A percentile compares a stretch with the other conserved stretches of the same genome.
Conservation (phyloP, 1,140 invertebrate species). For the Eciton burchellii region DNA sequence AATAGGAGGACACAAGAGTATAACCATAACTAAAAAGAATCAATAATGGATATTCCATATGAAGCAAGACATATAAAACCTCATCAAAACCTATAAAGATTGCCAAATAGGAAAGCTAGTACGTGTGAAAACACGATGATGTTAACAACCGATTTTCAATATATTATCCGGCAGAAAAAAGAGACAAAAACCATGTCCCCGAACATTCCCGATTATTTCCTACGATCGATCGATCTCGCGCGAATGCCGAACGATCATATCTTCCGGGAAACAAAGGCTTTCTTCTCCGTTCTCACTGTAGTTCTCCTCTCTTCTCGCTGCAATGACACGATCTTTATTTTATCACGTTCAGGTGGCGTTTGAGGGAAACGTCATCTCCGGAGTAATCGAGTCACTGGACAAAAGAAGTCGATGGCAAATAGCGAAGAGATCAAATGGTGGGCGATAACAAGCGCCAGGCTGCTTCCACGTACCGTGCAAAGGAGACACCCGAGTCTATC, state of each 20-base stretch:
- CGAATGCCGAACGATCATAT: constrained; percentile 23
- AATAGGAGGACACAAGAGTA: too few species aligned
- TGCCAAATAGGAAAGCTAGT: too few species aligned
- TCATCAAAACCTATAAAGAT: too few species aligned
- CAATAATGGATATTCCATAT: too few species aligned
- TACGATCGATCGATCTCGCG: constrained; percentile 9
- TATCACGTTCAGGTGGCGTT: not conserved
- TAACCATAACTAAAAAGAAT: too few species aligned
- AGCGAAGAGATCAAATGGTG: constrained; percentile 65
- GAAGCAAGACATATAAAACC: too few species aligned
- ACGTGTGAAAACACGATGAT: too few species aligned
- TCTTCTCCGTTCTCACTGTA: not conserved
- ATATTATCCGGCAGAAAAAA: too few species aligned
- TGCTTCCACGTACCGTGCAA: constrained; percentile 64
- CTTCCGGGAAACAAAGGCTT: not conserved
- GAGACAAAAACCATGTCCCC: not conserved
- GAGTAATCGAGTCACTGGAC: constrained; percentile 28
- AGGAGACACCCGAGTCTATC: constrained; percentile 18
- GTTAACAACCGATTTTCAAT: too few species aligned
- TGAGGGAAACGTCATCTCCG: constrained; percentile 36
- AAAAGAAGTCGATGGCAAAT: constrained; percentile 56
- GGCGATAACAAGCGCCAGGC: constrained; percentile 65
- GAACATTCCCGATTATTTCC: not conserved
- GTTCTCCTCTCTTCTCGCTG: not conserved
- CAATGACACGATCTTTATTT: constrained; percentile 40